Conservation (phyloP, 2,888 invertebrate genomes). For the Piscicola geometra region DNA sequence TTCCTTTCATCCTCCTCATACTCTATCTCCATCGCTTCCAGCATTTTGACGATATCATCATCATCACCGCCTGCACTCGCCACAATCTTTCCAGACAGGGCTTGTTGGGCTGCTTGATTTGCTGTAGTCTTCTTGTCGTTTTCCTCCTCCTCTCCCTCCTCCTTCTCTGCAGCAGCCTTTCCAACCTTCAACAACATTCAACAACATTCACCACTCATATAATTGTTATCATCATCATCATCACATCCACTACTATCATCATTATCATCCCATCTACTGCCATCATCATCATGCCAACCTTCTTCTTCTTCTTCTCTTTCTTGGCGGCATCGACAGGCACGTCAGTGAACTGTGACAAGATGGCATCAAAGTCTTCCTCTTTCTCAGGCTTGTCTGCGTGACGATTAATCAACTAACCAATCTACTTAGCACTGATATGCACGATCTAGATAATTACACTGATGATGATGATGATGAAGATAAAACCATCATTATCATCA, state of each 20-base stretch:
- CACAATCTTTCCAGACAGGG: neutral
- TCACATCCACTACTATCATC: slow-evolving; percentile 43
- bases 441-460: too few relatives aligned
- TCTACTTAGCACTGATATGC: too few relatives aligned
- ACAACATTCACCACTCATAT: too few relatives aligned
- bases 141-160: slow-evolving; percentile 31
- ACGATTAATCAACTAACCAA: too few relatives aligned
- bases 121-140: slow-evolving; percentile 42
- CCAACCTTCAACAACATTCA: too few relatives aligned
- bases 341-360: slow-evolving; percentile 51
- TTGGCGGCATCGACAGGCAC: slow-evolving; percentile 44
- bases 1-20: slow-evolving; percentile 30
- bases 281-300: slow-evolving; percentile 21
- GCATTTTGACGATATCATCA: slow-evolving; percentile 64
- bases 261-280: slow-evolving; percentile 35
- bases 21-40: slow-evolving; percentile 42
- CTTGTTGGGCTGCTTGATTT: slow-evolving; percentile 7
- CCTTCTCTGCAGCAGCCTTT: slow-evolving; percentile 46
- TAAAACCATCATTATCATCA: too few relatives aligned
- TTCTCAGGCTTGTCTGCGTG: too few relatives aligned
- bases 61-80: slow-evolving; percentile 67
- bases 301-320: slow-evolving; percentile 45
- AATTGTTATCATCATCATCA: too few relatives aligned
- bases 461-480: slow-evolving; percentile 43
- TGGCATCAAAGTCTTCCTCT: slow-evolving; percentile 53